These are phyloP conservation scores for Halichondria panicea DNA, from an alignment of 37 sponge, comb jelly and placozoan genomes.

Conservation along the genomic window DNA sequence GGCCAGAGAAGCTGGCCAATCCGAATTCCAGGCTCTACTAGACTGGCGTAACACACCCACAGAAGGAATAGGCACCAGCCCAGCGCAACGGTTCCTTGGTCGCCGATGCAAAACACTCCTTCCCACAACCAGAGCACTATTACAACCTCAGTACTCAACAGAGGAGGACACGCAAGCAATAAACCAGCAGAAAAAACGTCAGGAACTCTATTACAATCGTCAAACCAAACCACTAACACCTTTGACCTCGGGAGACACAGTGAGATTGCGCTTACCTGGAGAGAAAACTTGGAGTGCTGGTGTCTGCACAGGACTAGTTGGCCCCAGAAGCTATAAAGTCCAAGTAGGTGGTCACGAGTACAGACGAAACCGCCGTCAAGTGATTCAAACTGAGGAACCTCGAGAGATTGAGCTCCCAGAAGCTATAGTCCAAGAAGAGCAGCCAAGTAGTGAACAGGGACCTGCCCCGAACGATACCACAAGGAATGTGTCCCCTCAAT, in stretches of 20 bases:
- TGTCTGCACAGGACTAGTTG: constrained; percentile 19
- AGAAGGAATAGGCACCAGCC: neutral
- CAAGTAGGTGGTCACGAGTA: constrained; percentile 29
- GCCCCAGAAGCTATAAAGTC: constrained; percentile 32
- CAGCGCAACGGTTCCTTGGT: neutral
- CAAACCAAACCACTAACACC: constrained; percentile 11
- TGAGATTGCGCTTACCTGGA: constrained; percentile 44
- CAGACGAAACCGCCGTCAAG: constrained; percentile 33
- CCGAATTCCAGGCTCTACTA: neutral
- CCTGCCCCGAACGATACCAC: no score
- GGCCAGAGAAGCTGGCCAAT: neutral
- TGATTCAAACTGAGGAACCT: constrained; percentile 13
- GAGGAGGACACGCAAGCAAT: constrained; percentile 9
- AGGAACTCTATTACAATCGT: constrained; percentile 26
- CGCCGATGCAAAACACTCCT: neutral
- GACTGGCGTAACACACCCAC: neutral
- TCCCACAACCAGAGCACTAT: neutral
- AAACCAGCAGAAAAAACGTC: constrained; percentile 20
- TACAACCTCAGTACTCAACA: constrained; percentile 11
- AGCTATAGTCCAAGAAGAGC: no score
- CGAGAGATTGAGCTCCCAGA: neutral
- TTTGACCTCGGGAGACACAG: constrained; percentile 28
- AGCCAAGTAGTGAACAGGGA: no score
- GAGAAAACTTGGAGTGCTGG: constrained; percentile 36
- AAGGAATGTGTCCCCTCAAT: no score